Percentiles rank a stretch among this genome's conserved stretches.
Conservation (phyloP, 2,797 vertebrate genomes). For the Tenualosa thibaudeaui region DNA sequence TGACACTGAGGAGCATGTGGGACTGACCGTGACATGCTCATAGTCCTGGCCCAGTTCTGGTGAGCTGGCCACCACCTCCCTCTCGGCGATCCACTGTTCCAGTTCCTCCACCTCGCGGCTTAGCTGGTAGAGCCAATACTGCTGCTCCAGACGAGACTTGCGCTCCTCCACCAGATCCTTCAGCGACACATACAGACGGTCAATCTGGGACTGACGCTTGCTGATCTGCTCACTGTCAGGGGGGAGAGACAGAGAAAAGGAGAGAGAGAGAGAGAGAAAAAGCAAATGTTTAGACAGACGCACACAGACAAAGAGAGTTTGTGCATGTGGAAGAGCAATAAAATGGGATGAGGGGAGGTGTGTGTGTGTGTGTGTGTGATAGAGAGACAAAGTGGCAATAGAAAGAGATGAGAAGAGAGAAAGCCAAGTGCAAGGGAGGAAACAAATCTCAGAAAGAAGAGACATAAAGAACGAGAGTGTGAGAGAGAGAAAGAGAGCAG, state of each 20-base stretch:
- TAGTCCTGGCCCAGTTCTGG: slow-evolving; percentile 94
- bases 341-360: too few relatives aligned
- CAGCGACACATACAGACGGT: slow-evolving; percentile 93
- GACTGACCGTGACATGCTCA: slow-evolving; percentile 89
- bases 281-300: too few relatives aligned
- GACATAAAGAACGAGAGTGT: background rate
- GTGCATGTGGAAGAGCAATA: too few relatives aligned
- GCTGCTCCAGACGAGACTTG: slow-evolving; percentile 89
- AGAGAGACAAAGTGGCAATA: background rate
- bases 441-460: background rate
- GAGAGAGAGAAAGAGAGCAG: background rate
- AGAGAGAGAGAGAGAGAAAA: too few relatives aligned
- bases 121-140: slow-evolving; percentile 95
- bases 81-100: slow-evolving; percentile 95
- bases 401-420: background rate
- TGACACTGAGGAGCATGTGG: background rate
- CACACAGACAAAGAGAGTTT: background rate
- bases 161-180: slow-evolving; percentile 93
- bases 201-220: slow-evolving; percentile 92
- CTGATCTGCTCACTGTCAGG: slow-evolving; percentile 88
- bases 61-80: slow-evolving; percentile 91
- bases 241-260: background rate
- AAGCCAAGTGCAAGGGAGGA: background rate
- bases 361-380: too few relatives aligned
- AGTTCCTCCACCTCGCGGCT: slow-evolving; percentile 93